Conservation (phyloP, 2,113 vertebrate genomes). For the human region GRCh38 chr4:161455501-161456000, state of each 20-base stretch:
- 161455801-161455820: too few species aligned
- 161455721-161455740: not conserved
- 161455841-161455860: not conserved
- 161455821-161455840: not conserved
- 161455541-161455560: not conserved
- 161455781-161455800: not conserved
- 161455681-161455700: not conserved
- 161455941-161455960: not conserved
- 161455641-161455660: not conserved
- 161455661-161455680: not conserved
- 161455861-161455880: not conserved
- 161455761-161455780: not conserved
- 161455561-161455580: not conserved
- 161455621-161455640: not conserved
- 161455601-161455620: not conserved
- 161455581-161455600: not conserved
- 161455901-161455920: not conserved
- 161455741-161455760: not conserved
- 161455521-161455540: not conserved
- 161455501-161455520: not conserved
- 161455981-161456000: not conserved
- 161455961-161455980: not conserved
- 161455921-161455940: not conserved
- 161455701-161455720: not conserved
- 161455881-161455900: not conserved